Evolutionary conservation across 2,797 vertebrate genomes (phyloP).

Genomic region (Rallus crepitans): DNA sequence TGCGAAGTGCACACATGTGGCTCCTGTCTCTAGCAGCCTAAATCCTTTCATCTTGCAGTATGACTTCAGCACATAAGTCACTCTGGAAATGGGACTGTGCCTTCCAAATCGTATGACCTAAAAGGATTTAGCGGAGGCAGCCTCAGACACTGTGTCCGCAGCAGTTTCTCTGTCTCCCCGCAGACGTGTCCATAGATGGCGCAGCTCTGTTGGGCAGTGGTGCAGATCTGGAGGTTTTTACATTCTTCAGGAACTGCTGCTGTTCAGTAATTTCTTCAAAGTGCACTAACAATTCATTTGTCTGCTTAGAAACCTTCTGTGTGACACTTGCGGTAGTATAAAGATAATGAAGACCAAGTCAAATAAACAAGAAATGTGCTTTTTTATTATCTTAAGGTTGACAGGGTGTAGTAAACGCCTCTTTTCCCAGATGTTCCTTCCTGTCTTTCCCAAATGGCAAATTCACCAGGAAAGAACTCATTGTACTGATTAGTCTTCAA

Average conservation of each 20-base stretch:
- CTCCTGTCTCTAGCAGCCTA: not conserved
- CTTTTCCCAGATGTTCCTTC: slow-evolving; percentile 47
- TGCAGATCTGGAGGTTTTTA: not conserved
- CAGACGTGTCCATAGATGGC: slow-evolving; percentile 45
- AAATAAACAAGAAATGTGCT: slow-evolving; percentile 56
- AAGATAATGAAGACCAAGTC: slow-evolving; percentile 68
- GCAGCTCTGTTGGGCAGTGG: not conserved
- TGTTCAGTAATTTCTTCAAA: slow-evolving; percentile 38
- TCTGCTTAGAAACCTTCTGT: slow-evolving; percentile 44
- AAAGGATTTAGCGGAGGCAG: not conserved
- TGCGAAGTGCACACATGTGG: not conserved
- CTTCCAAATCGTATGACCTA: not conserved
- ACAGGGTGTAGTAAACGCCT: slow-evolving; percentile 35
- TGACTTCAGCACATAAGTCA: not conserved
- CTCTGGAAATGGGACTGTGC: not conserved
- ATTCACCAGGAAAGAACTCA: slow-evolving; percentile 43
- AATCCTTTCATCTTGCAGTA: not conserved
- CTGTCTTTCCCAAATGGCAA: slow-evolving; percentile 29
- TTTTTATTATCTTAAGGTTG: slow-evolving; percentile 48
- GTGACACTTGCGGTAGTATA: slow-evolving; percentile 52
- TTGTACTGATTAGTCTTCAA: slow-evolving; percentile 59
- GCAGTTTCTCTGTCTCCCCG: not conserved
- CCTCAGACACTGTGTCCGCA: not conserved
- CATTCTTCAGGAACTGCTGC: slow-evolving; percentile 1
- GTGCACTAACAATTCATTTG: slow-evolving; percentile 23